These are phyloP conservation scores for Leptinotarsa juncta DNA, from an alignment of 2,888 invertebrate species.

Conservation along the genomic window DNA sequence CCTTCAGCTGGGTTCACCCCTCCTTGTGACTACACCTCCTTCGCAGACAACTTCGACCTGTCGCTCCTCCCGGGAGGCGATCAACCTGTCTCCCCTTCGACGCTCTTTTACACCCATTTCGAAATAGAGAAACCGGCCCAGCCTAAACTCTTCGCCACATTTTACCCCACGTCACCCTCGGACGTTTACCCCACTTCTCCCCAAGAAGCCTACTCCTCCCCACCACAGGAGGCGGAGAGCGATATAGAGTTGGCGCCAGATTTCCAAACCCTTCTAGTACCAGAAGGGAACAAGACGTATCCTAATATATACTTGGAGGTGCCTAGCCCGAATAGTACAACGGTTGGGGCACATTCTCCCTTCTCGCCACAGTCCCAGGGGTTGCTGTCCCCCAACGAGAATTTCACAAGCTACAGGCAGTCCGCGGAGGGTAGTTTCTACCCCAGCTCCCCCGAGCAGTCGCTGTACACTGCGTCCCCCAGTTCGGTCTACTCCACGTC, in stretches of 20 bases:
- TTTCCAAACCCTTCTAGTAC: conserved; percentile 61
- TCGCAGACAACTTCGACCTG: conserved; percentile 77
- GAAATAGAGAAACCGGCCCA: conserved; percentile 58
- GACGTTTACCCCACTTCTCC: conserved; percentile 8
- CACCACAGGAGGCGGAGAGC: conserved; percentile 52
- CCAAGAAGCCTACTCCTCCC: neutral
- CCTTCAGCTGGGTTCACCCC: conserved; percentile 82
- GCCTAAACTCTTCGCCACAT: conserved; percentile 62
- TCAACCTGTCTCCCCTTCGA: conserved; percentile 70
- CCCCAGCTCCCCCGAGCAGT: conserved; percentile 68
- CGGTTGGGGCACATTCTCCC: conserved; percentile 58
- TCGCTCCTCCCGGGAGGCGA: conserved; percentile 77
- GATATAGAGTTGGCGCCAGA: conserved; percentile 60
- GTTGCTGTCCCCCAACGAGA: conserved; percentile 64
- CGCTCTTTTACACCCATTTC: conserved; percentile 59
- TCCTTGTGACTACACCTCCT: conserved; percentile 74
- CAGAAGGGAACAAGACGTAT: conserved; percentile 57
- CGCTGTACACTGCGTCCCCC: conserved; percentile 67
- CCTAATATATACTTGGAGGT: conserved; percentile 63
- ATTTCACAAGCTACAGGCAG: conserved; percentile 68
- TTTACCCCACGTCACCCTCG: conserved; percentile 55
- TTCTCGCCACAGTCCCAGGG: conserved; percentile 66
- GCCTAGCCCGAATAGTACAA: conserved; percentile 60
- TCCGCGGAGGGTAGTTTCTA: conserved; percentile 66
- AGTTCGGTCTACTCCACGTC: conserved; percentile 70